A percentile compares a stretch with the other conserved stretches of the same genome.
These are phyloP conservation scores for Lochmaea capreae DNA, from an alignment of 2,888 invertebrate genomes.

Conservation along the genomic window DNA sequence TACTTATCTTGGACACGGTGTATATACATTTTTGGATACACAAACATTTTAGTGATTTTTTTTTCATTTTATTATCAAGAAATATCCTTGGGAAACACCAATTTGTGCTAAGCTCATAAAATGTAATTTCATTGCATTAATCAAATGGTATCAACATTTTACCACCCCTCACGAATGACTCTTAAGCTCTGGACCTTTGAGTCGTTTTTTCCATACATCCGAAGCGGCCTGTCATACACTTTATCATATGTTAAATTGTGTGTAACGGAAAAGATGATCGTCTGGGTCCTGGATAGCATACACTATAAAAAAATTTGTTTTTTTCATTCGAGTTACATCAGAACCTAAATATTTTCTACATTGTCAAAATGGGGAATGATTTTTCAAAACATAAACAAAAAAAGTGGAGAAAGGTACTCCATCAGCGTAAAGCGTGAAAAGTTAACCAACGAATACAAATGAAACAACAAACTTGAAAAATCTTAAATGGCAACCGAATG, in stretches of 20 bases:
- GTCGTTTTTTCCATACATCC: constrained; percentile 23
- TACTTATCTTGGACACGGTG: too few species aligned
- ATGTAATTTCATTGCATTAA: constrained; percentile 25
- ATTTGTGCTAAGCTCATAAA: constrained; percentile 20
- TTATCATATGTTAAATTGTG: constrained; percentile 60
- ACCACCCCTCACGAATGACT: constrained; percentile 9
- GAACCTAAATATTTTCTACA: too few species aligned
- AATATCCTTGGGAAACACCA: constrained; percentile 5
- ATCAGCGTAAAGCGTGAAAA: too few species aligned
- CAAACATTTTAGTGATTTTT: not conserved
- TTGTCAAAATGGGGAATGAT: too few species aligned
- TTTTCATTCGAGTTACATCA: not conserved
- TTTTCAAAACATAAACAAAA: too few species aligned
- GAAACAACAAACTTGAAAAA: too few species aligned
- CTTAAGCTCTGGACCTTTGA: constrained; percentile 22
- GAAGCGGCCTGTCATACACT: constrained; percentile 51
- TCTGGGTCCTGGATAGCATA: constrained; percentile 32
- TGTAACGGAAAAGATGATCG: constrained; percentile 50
- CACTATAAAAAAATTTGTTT: not conserved
- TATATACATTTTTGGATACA: not conserved
- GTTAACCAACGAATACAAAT: too few species aligned
- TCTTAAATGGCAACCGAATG: too few species aligned
- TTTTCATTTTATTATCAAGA: not conserved
- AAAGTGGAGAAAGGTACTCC: too few species aligned
- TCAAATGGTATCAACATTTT: constrained; percentile 18